Evolutionary conservation across 2,113 vertebrate species (phyloP).

Genomic region (Egretta garzetta): DNA sequence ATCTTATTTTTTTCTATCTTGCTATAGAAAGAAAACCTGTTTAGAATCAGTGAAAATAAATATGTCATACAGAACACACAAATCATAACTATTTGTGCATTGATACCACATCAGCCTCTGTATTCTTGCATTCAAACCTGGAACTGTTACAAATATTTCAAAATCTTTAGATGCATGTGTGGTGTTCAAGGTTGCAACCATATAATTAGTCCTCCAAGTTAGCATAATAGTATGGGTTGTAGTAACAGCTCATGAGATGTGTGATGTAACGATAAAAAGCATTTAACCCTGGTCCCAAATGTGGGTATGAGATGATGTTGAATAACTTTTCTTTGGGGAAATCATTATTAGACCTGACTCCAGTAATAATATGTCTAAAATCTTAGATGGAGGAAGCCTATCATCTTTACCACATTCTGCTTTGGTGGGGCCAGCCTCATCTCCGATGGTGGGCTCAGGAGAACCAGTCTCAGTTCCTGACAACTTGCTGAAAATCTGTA

Average conservation of each 20-base stretch:
- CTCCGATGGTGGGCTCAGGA: constrained; percentile 72
- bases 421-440: constrained; percentile 65
- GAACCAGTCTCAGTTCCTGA: constrained; percentile 90
- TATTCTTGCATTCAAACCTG: neutral
- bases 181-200: neutral
- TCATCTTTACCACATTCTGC: constrained; percentile 77
- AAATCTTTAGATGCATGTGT: neutral
- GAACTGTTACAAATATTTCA: neutral
- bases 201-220: neutral
- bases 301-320: neutral
- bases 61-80: neutral
- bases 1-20: neutral
- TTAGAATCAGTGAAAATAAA: neutral
- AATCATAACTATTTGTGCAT: neutral
- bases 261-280: neutral
- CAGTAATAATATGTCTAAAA: neutral
- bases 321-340: neutral
- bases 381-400: constrained; percentile 72
- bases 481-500: constrained; percentile 90
- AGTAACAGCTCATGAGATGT: neutral
- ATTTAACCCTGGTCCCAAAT: neutral
- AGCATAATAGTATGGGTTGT: neutral
- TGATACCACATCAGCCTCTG: neutral
- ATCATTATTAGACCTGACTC: neutral
- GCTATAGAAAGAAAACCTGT: neutral